Base-by-base conservation (phyloP, 2,113 vertebrate species). In the Mastomys coucha region DNA sequence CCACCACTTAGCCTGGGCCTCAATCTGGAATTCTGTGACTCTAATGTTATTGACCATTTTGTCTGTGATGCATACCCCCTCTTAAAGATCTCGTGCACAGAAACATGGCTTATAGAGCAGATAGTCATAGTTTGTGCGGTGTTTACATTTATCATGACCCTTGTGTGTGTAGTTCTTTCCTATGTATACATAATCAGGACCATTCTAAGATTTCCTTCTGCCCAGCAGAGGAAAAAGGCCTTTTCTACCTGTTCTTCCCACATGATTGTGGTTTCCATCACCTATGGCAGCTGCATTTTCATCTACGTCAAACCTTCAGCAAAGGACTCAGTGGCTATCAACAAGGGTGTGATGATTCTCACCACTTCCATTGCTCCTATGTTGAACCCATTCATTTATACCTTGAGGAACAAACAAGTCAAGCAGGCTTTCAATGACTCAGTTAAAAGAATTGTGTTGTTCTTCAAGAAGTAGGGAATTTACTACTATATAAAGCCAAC, bases 11-110 rank as follows among this genome's bases (percentile, higher is more conserved):
- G 56, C 53, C 60, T 95, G 39, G 89, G 78, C 1, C 80, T 95
- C 5, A 60, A 82, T 2, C 60, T 97, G 85, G 60, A 96, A 63
- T 97, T 97, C 78, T 95, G 96, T 93, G 88, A 89, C 20, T 93
- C 91, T 69, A 65, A 65, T 39, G 4, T 72, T 4, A 89, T 96
- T 76, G 94, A 96, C n/a, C 92, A 95, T 56, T 93, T 86, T 76
- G 24, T 49, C 58, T 93, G 91, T 16, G 91, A 77, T 24, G 72
- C 72, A 88, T 42, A 36, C 49, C 91, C 82, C 7, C 60, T 93
- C 72, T 60, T 87, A 4, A 93, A 87, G 49, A 67, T 86, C 33
- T 53, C 72, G 56, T 87, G 45, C 82, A 42, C 91, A 87, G 91
- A 93, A 3, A 93, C 58, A 5, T 93, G 91, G 72, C 42, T 87